Evolutionary conservation across 2,888 invertebrate genomes (phyloP).

Genomic region (Heliconius ethilla): DNA sequence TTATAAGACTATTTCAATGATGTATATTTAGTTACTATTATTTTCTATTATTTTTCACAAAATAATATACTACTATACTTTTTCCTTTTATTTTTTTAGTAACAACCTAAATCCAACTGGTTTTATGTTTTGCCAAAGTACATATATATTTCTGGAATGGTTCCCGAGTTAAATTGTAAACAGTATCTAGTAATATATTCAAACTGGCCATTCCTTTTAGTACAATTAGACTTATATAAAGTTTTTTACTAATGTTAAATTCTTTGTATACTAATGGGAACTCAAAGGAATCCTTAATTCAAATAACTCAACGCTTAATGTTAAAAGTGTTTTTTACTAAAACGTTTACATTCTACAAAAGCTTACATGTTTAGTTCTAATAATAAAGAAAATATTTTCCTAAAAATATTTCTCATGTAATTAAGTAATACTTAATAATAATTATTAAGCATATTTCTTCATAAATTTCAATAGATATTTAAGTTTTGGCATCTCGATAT

Average conservation of each 20-base stretch:
- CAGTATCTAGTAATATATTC: neutral
- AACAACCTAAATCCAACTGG: too few relatives aligned
- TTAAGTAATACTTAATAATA: neutral
- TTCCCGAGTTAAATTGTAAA: neutral
- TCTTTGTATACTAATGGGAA: neutral
- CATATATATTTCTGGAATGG: neutral
- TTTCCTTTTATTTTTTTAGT: too few relatives aligned
- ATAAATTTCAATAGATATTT: constrained; percentile 77
- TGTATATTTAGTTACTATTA: too few relatives aligned
- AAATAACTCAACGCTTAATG: constrained; percentile 8
- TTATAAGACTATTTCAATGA: too few relatives aligned
- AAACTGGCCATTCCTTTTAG: neutral
- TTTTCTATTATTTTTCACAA: too few relatives aligned
- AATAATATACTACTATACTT: too few relatives aligned
- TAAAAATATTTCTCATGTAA: neutral
- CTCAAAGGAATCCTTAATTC: neutral
- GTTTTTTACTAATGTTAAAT: neutral
- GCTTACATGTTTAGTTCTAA: neutral
- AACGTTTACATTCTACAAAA: constrained; percentile 15
- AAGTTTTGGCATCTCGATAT: constrained; percentile 78
- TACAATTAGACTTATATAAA: neutral
- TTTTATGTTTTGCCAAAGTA: too few relatives aligned
- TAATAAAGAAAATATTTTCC: neutral
- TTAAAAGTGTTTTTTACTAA: constrained; percentile 9
- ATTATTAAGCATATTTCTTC: constrained; percentile 73